phyloP scores from a whole-genome alignment of 2,113 vertebrate species.

The Rhipidura dahli region DNA sequence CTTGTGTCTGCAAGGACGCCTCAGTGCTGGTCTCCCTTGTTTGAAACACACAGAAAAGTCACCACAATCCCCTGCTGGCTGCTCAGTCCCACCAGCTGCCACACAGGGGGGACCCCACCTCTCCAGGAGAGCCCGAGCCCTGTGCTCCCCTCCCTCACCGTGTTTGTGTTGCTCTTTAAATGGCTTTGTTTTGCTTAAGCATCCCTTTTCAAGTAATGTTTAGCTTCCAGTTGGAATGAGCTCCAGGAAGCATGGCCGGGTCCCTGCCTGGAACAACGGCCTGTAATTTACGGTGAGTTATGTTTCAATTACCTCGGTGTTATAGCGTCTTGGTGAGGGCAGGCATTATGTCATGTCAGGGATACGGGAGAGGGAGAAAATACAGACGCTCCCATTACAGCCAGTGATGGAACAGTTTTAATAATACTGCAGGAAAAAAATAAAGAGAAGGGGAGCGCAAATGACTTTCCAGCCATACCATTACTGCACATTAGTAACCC shows the following conservation, averaged over 20 bases:
- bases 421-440: constrained; percentile 76
- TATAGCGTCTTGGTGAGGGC: constrained; percentile 77
- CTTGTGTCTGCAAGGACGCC: neutral
- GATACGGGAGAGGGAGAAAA: constrained; percentile 75
- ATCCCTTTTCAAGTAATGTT: constrained; percentile 73
- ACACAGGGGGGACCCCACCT: neutral
- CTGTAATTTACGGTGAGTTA: constrained; percentile 83
- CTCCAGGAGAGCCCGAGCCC: neutral
- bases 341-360: constrained; percentile 80
- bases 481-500: constrained; percentile 74
- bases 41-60: neutral
- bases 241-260: constrained; percentile 68
- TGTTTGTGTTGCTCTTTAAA: constrained; percentile 53
- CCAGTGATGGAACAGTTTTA: constrained; percentile 81
- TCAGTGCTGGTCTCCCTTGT: accelerated
- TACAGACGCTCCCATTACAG: constrained; percentile 74
- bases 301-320: constrained; percentile 83
- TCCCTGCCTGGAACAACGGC: constrained; percentile 70
- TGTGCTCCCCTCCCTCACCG: neutral
- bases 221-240: constrained; percentile 77
- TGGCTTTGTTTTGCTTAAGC: constrained; percentile 71
- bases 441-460: constrained; percentile 66
- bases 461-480: constrained; percentile 69
- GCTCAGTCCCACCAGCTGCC: neutral
- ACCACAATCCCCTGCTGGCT: neutral